phyloP scores from a whole-genome alignment of 2,888 invertebrate genomes.

The Chaitophorus viminalis region DNA sequence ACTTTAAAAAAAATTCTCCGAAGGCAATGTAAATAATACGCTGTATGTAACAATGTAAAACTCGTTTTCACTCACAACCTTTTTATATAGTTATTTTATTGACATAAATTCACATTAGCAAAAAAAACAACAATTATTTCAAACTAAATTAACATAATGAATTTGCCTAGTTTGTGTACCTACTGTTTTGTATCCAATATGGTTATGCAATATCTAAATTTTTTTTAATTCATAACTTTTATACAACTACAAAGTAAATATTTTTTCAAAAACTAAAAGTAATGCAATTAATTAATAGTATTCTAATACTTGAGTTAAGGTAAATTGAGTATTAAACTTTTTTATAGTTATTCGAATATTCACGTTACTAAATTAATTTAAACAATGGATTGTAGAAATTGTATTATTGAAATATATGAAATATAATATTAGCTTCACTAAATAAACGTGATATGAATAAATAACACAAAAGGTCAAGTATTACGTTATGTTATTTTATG shows the following conservation, averaged over 20 bases:
- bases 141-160: slow-evolving; percentile 23
- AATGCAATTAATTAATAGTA: background rate
- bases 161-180: slow-evolving; percentile 12
- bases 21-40: slow-evolving; percentile 46
- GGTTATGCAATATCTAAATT: slow-evolving; percentile 19
- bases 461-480: slow-evolving; percentile 50
- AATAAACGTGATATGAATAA: slow-evolving; percentile 37
- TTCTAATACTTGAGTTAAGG: background rate
- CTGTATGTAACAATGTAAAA: slow-evolving; percentile 20
- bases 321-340: background rate
- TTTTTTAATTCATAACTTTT: background rate
- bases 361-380: background rate
- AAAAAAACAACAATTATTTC: slow-evolving; percentile 22
- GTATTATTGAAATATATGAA: slow-evolving; percentile 46
- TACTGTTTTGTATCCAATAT: background rate
- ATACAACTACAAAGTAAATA: background rate
- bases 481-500: slow-evolving; percentile 49
- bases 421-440: slow-evolving; percentile 15
- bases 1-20: slow-evolving; percentile 37
- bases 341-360: background rate
- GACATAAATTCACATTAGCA: slow-evolving; percentile 31
- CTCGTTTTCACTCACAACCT: slow-evolving; percentile 32
- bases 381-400: background rate
- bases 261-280: slow-evolving; percentile 4
- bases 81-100: slow-evolving; percentile 35